Base-by-base conservation (phyloP, 2,797 vertebrate genomes). In the Poecilia velifera region DNA sequence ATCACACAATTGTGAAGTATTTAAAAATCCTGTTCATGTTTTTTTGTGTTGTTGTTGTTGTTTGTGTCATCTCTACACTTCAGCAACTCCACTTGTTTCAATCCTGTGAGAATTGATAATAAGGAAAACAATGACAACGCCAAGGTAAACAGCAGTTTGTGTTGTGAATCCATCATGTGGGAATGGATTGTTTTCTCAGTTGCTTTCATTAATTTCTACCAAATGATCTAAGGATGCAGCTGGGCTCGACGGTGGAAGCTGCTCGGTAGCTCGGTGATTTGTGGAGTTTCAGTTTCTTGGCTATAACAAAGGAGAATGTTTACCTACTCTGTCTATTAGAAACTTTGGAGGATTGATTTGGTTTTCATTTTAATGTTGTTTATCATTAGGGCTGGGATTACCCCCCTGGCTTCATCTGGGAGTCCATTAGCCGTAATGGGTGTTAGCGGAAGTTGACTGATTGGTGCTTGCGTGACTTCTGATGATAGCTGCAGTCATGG, bases 341-440 rank as follows among this genome's bases (percentile, higher is more conserved):
- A 94, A 94, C 90, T 94, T 95, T 92, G 88, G 90, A 83, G 93
- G 95, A 95, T 96, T 95, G 94, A 95, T 96, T 96, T 88, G 92
- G 91, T 95, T 94, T 94, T 94, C 93, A 94, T 95, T 94, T 95
- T 95, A 95, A 96, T 96, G 93, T 94, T 95, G 94, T 96, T 96
- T 95, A 95, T 96, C 95, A 95, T 96, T 95, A 95, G 94, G 77
- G 85, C 91, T 66, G 90, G 90, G 92, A 92, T 94, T 95, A 94
- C 93, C 94, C 92, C 86, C 88, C 84, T 87, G 88, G 93, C 92
- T 94, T 95, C 95, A 93, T 94, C 94, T 93, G 92, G 94, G 92
- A 94, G 94, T 94, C 94, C 94, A 96, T 96, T 95, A 96, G 92
- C 92, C 73, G 72, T 96, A 95, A 96, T 96, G 95, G 94, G 89